Conservation (phyloP, 2,888 invertebrate genomes). For the Dasypolia templi region DNA sequence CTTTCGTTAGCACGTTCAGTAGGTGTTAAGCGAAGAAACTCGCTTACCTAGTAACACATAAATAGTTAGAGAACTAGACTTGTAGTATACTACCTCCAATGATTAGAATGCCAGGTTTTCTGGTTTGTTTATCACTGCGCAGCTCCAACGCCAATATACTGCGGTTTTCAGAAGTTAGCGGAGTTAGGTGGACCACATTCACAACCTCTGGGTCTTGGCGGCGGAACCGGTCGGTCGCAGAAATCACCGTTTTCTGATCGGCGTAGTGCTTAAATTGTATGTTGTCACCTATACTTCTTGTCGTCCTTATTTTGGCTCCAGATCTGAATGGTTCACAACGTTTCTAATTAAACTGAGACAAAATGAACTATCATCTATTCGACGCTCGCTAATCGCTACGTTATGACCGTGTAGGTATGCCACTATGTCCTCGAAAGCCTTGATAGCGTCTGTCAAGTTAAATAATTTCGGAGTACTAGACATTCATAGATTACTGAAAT, state of each 20-base stretch:
- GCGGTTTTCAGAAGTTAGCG: slow-evolving; percentile 78
- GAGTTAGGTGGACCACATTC: slow-evolving; percentile 71
- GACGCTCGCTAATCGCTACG: background rate
- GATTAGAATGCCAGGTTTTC: slow-evolving; percentile 85
- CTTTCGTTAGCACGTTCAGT: background rate
- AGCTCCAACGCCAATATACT: slow-evolving; percentile 82
- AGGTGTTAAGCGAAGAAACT: background rate
- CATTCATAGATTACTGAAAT: background rate
- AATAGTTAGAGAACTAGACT: background rate
- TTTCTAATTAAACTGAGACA: slow-evolving; percentile 1
- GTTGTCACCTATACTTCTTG: slow-evolving; percentile 70
- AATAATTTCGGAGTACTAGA: background rate
- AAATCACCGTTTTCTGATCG: slow-evolving; percentile 68
- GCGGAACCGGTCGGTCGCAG: slow-evolving; percentile 69
- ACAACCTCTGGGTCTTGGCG: slow-evolving; percentile 78
- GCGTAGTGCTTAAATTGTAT: slow-evolving; percentile 74
- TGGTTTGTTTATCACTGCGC: slow-evolving; percentile 80
- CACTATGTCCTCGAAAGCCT: background rate
- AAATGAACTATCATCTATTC: background rate
- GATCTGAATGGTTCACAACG: slow-evolving; percentile 73
- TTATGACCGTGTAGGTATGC: background rate
- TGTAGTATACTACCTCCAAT: slow-evolving; percentile 76
- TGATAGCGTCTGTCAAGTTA: background rate
- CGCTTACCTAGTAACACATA: background rate
- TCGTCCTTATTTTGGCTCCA: slow-evolving; percentile 81